Conservation (phyloP, 2,113 vertebrate genomes). For the Marmota monax region DNA sequence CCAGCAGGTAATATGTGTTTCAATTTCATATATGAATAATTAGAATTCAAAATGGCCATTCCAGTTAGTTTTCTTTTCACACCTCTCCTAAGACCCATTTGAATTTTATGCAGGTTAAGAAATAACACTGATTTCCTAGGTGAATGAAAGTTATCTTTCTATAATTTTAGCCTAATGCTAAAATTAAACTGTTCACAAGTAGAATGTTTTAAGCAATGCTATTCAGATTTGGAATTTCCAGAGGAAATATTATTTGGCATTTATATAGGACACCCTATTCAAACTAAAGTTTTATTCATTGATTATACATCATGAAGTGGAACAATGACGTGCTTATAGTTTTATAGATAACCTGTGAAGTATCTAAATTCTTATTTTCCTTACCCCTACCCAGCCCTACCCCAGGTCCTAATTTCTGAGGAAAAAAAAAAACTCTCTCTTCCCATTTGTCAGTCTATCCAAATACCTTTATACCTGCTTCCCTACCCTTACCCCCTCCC, state of each 20-base stretch:
- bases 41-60: conserved; percentile 56
- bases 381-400: neutral
- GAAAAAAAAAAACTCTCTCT: neutral
- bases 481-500: too few relatives aligned
- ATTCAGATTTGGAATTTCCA: conserved; percentile 42
- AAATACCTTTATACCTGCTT: neutral
- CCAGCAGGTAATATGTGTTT: conserved; percentile 55
- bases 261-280: neutral
- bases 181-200: conserved; percentile 64
- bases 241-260: conserved; percentile 56
- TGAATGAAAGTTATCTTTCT: conserved; percentile 65
- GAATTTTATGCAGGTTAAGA: conserved; percentile 65
- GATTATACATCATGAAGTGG: conserved; percentile 40
- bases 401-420: neutral
- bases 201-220: conserved; percentile 36
- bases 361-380: conserved; percentile 15
- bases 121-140: conserved; percentile 59
- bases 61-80: conserved; percentile 65
- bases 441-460: neutral
- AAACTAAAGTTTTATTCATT: conserved; percentile 49
- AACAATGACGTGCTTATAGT: conserved; percentile 39
- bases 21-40: conserved; percentile 65
- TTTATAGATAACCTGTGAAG: conserved; percentile 5
- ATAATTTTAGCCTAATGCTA: conserved; percentile 49
- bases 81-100: conserved; percentile 52